Percentiles rank a stretch among this genome's conserved stretches.
Conservation (phyloP, 2,888 invertebrate species). For the Sinotaia quadrata region DNA sequence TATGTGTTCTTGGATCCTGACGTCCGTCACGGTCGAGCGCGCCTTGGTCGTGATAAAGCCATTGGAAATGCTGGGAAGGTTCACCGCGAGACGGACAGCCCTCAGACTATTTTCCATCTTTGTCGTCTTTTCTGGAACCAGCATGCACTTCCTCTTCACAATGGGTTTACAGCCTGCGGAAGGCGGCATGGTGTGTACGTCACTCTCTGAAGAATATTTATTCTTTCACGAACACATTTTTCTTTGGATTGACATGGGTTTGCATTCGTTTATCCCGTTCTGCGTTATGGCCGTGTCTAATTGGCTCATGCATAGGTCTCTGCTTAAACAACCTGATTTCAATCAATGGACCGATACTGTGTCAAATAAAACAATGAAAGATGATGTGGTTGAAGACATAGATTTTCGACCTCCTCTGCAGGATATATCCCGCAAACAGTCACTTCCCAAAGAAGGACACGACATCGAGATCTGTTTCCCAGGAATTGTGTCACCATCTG, state of each 20-base stretch:
- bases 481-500: no score
- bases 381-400: no score
- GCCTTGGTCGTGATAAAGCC: constrained; percentile 10
- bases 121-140: background rate
- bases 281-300: constrained; percentile 11
- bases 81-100: background rate
- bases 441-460: no score
- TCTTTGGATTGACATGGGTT: constrained; percentile 16
- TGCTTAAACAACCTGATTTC: no score
- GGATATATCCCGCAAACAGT: no score
- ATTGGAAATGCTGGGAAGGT: constrained; percentile 4
- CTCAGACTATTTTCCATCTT: constrained; percentile 4
- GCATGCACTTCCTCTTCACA: constrained; percentile 18
- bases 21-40: constrained; percentile 18
- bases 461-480: no score
- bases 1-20: constrained; percentile 21
- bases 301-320: no score
- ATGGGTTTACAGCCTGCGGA: background rate
- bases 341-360: no score
- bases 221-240: constrained; percentile 10
- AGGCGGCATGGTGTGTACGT: background rate
- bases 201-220: background rate
- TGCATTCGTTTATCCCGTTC: constrained; percentile 8
- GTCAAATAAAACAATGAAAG: no score
- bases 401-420: no score